Evolutionary conservation across 2,113 vertebrate species (phyloP), one percentile per base, ranked within the genome.

Genomic region (Plestiodon gilberti): DNA sequence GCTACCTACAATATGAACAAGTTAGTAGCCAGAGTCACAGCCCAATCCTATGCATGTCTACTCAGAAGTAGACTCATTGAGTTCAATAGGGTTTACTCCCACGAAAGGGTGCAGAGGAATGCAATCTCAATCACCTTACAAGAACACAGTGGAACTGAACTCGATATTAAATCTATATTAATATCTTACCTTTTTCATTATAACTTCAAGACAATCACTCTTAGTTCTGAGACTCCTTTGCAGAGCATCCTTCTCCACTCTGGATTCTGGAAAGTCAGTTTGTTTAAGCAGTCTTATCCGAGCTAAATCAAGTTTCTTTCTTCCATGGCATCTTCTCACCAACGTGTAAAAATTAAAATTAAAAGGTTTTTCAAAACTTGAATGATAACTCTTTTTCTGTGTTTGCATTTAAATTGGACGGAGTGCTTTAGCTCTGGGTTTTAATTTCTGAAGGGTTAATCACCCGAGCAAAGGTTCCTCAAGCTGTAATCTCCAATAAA

Each of bases 371-470:
- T 92, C 92, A 92, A 91, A 92, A 91, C 89, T 90, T 89, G 88
- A 95, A 94, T 89, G 88, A 92, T 93, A 95, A 77, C 57, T 84
- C 83, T 86, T 81, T 85, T 71, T 93, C 84, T 4, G 23, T 90
- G 96, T 95, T 96, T 96, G 95, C 94, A 97, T 96, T 96, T 97
- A 96, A 97, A 97, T 96, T 95, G 92, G 92, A 91, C 90, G 90
- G 95, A 96, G 94, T 96, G 94, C 95, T 96, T 97, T 95, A 93
- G 87, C 87, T 82, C 84, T 86, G 70, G 83, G 86, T 96, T 96
- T 97, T 97, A 97, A 97, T 97, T 97, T 95, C 92, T 89, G 88
- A 94, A 94, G 94, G 96, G 95, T 97, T 97, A 97, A 97, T 96
- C 96, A 96, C 88, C 93, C 94, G 93, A 93, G 94, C 90, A 96